phyloP scores from a whole-genome alignment of 1,140 invertebrate genomes.

The Heliconius nattereri region DNA sequence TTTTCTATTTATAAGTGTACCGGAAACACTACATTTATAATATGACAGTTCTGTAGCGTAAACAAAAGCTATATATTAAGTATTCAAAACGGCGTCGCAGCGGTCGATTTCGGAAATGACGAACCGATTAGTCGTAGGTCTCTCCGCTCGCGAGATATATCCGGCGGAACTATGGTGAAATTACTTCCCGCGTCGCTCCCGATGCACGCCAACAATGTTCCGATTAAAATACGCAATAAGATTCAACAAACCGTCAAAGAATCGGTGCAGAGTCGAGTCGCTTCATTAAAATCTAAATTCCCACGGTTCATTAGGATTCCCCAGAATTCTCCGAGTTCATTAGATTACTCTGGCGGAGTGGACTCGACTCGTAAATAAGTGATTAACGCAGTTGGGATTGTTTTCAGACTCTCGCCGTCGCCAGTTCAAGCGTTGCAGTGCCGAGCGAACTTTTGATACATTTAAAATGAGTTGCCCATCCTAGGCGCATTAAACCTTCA shows the following conservation, averaged over 20 bases:
- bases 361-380: constrained; percentile 76
- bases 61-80: constrained; percentile 61
- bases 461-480: constrained; percentile 66
- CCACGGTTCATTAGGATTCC: constrained; percentile 76
- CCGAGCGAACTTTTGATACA: constrained; percentile 70
- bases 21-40: background rate
- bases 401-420: constrained; percentile 62
- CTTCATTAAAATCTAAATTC: constrained; percentile 62
- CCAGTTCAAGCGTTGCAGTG: constrained; percentile 55
- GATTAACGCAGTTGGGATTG: constrained; percentile 79
- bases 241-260: constrained; percentile 54
- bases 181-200: constrained; percentile 65
- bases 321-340: constrained; percentile 71
- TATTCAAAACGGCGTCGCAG: constrained; percentile 65
- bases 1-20: background rate
- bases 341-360: constrained; percentile 71
- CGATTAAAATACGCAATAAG: constrained; percentile 55
- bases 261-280: constrained; percentile 26
- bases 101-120: constrained; percentile 76
- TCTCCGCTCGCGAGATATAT: constrained; percentile 69
- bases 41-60: constrained; percentile 26
- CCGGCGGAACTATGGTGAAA: constrained; percentile 70
- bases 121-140: constrained; percentile 73
- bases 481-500: constrained; percentile 58
- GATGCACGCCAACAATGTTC: constrained; percentile 63